Percentiles rank a stretch among this genome's conserved stretches.
Conservation (phyloP, 2,888 invertebrate genomes). For the Dryocosmus kuriphilus region DNA sequence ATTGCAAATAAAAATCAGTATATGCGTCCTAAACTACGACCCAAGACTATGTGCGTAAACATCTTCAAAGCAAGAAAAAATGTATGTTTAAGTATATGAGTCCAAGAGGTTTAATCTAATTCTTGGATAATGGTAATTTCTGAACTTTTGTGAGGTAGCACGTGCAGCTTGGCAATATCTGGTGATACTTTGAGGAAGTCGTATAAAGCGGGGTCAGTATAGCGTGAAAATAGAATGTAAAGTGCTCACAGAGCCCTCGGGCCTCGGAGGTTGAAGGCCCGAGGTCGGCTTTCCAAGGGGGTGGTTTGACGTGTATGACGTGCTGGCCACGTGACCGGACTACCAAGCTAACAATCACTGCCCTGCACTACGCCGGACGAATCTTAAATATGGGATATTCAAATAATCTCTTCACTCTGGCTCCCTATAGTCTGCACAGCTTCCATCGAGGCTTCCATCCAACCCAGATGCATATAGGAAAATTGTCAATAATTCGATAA, state of each 20-base stretch:
- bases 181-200: slow-evolving; percentile 71
- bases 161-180: slow-evolving; percentile 72
- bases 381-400: slow-evolving; percentile 76
- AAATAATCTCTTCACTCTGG: slow-evolving; percentile 66
- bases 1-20: too few relatives aligned
- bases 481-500: background rate
- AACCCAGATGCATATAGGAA: slow-evolving; percentile 19
- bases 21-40: too few relatives aligned
- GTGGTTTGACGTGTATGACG: slow-evolving; percentile 77
- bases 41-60: too few relatives aligned
- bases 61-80: too few relatives aligned
- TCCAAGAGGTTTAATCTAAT: background rate
- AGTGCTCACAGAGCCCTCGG: slow-evolving; percentile 65
- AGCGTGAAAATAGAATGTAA: slow-evolving; percentile 77
- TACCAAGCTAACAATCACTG: slow-evolving; percentile 76
- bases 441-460: slow-evolving; percentile 46
- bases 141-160: slow-evolving; percentile 52
- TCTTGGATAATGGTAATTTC: background rate
- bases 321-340: slow-evolving; percentile 75
- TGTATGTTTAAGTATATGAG: background rate
- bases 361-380: slow-evolving; percentile 72
- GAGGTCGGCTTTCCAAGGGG: slow-evolving; percentile 52
- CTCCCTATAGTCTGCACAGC: slow-evolving; percentile 44
- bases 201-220: slow-evolving; percentile 75
- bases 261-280: slow-evolving; percentile 42